Evolutionary conservation across 2,113 vertebrate genomes (phyloP).

Genomic region (Anas platyrhynchos): DNA sequence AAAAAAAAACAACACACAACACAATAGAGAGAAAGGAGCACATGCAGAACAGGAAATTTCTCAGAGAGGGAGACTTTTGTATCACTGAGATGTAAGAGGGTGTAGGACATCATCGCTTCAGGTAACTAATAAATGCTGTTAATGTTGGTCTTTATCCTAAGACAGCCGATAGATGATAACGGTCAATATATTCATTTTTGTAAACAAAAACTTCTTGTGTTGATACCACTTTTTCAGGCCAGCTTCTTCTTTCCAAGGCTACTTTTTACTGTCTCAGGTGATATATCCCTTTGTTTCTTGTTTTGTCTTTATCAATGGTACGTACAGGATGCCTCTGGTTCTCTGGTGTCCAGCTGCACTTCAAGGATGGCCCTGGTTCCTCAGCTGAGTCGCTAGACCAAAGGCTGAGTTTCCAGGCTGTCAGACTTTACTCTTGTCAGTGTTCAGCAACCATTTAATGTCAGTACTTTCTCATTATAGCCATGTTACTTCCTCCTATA

Average conservation of each 20-base stretch:
- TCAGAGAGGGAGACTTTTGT: neutral
- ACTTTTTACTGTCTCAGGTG: neutral
- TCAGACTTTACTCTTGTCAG: neutral
- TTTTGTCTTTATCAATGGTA: neutral
- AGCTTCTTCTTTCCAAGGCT: neutral
- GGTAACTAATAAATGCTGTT: neutral
- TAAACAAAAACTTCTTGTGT: neutral
- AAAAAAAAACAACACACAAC: no score
- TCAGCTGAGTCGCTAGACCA: neutral
- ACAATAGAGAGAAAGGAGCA: neutral
- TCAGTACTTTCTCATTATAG: neutral
- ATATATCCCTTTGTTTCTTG: neutral
- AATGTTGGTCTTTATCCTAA: neutral
- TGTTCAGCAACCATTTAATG: neutral
- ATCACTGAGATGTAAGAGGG: neutral
- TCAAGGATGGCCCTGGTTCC: neutral
- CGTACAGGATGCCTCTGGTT: neutral
- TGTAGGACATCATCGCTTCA: neutral
- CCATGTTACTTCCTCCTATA: no score
- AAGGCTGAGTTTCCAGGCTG: neutral
- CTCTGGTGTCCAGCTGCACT: neutral
- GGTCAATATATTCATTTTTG: neutral
- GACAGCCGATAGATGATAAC: neutral
- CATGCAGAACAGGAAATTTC: neutral
- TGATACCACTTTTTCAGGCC: neutral